Conservation (phyloP, 2,797 vertebrate species). For the Anguilla pacifica region DNA sequence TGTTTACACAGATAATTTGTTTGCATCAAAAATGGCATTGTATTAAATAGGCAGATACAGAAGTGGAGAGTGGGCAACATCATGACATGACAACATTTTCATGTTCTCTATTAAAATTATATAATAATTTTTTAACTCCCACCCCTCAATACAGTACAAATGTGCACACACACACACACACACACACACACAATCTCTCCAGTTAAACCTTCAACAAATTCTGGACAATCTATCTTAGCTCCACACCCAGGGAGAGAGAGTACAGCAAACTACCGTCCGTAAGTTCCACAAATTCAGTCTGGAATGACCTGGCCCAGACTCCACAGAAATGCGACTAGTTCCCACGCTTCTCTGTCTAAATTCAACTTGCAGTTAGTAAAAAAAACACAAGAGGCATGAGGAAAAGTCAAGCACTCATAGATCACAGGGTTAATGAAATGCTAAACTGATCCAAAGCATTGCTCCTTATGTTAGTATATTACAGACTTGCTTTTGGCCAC, state of each 20-base stretch:
- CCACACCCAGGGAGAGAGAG: not conserved
- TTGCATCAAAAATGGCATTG: too few relatives aligned
- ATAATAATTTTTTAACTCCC: too few relatives aligned
- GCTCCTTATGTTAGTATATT: not conserved
- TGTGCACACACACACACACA: conserved; percentile 23
- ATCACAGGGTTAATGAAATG: conserved; percentile 20
- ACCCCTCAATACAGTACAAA: not conserved
- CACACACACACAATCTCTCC: not conserved
- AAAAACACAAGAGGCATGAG: not conserved
- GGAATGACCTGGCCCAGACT: not conserved
- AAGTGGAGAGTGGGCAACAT: too few relatives aligned
- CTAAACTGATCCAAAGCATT: conserved; percentile 1
- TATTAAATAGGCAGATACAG: too few relatives aligned
- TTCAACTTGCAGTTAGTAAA: conserved; percentile 7
- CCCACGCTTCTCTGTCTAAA: not conserved
- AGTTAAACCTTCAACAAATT: not conserved
- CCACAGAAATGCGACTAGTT: not conserved
- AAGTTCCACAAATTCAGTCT: not conserved
- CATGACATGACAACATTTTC: too few relatives aligned
- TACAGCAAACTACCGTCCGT: not conserved
- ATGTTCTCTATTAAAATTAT: too few relatives aligned
- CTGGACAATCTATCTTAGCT: not conserved
- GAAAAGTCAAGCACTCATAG: not conserved
- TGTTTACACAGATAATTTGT: too few relatives aligned
- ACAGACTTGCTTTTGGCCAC: not conserved